Base-by-base conservation (phyloP, 2,888 invertebrate species). In the Agrotis segetum region DNA sequence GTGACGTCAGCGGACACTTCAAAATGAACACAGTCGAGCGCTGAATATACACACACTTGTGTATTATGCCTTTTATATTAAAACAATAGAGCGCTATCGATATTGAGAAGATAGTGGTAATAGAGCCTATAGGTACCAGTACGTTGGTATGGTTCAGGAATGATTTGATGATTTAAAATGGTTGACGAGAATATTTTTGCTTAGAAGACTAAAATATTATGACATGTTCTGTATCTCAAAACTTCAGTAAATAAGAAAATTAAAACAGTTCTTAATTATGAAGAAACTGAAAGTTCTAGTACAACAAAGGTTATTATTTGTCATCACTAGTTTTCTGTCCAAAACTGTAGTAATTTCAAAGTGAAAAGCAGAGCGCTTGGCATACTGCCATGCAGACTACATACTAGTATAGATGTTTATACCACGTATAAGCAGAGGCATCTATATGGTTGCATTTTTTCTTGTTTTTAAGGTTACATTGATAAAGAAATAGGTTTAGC, bases 1-100 rank as follows among this genome's bases (percentile, higher is more conserved):
- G 44, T 80, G 81, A 84, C 84, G 85, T 84, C 85, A 81, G 58
- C 55, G 61, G 21, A 50, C 72, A 74, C 81, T 77, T 71, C 66
- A 74, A 46, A 29, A 52, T 64, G 55, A 73, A 62, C 67, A 29
- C 40, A 65, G 49, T 68, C 68, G 74, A 77, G 64, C 52, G 61
- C 65, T 58, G 72, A 71, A 60, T 65, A 7, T 55, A 55, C 44
- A 74, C 73, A 67, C 56, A 46, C 55, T 11, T 49, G 52, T 63
- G 65, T 77, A 56, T 65, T 78, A 63, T 74, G 62, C 50, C 69
- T 70, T 82, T 78, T 59, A 73, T 77, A 71, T 67, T 65, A 44
- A 60, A 72, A 74, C 74, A 74, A 77, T 74, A 19, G 71, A 66
- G 65, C 72, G 71, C 55, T 65, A 61, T 71, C 67, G 76, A 76